phyloP scores from a whole-genome alignment of 2,797 vertebrate genomes.

The Podarcis siculus region DNA sequence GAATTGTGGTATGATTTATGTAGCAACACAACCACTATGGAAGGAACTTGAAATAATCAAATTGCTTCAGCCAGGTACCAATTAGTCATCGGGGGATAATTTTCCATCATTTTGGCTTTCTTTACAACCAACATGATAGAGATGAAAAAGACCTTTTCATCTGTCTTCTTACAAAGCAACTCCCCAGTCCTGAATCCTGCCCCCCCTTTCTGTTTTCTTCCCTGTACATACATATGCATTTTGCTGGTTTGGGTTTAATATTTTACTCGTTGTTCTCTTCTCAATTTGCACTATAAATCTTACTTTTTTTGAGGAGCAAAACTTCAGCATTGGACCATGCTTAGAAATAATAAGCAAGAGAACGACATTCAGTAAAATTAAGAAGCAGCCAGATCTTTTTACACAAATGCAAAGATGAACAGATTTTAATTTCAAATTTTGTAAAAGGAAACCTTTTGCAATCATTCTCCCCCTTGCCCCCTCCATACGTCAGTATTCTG shows the following conservation, averaged over 20 bases:
- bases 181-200: too few relatives aligned
- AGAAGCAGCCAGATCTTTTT: not conserved
- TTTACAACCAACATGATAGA: not conserved
- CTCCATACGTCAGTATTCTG: not conserved
- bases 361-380: not conserved
- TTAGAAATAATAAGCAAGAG: conserved; percentile 10
- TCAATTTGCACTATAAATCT: not conserved
- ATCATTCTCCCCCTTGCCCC: not conserved
- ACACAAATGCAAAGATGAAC: conserved; percentile 5
- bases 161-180: not conserved
- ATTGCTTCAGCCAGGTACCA: conserved; percentile 2
- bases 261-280: not conserved
- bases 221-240: not conserved
- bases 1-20: conserved; percentile 16
- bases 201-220: not conserved
- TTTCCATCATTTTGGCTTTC: conserved; percentile 8
- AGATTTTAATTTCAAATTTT: not conserved
- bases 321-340: not conserved
- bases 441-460: not conserved
- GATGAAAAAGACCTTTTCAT: not conserved
- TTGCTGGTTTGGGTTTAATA: not conserved
- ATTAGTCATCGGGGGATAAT: conserved; percentile 7
- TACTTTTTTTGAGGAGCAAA: not conserved
- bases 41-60: conserved; percentile 17
- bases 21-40: not conserved